Percentiles rank a stretch among this genome's conserved stretches.
These are phyloP conservation scores for Chrysochloris asiatica DNA, from an alignment of 2,113 vertebrate species.

Conservation along the genomic window DNA sequence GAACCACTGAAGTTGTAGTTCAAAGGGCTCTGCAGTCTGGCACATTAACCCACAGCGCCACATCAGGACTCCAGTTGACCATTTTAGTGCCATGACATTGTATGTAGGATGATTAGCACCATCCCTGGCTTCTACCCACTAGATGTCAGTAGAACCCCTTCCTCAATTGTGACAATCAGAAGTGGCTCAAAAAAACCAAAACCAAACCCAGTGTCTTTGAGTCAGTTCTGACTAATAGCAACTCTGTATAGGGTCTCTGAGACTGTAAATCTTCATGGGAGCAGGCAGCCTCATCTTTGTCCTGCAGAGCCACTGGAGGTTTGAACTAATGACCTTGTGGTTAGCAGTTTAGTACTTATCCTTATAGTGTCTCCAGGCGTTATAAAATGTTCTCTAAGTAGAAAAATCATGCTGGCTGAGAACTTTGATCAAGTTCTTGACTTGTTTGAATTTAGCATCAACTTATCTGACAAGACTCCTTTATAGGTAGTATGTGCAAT, in stretches of 20 bases:
- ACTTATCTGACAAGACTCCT: neutral
- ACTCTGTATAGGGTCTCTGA: too few species aligned
- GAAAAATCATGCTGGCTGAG: neutral
- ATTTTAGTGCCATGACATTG: neutral
- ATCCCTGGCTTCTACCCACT: slow-evolving; percentile 50
- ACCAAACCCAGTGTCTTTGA: too few species aligned
- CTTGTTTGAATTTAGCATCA: neutral
- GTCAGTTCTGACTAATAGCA: too few species aligned
- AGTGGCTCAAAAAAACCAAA: neutral
- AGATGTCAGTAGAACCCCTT: slow-evolving; percentile 70
- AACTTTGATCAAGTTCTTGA: neutral
- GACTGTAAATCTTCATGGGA: too few species aligned
- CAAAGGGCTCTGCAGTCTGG: too few species aligned
- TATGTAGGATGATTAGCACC: neutral
- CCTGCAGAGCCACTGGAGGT: too few species aligned
- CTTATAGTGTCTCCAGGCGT: neutral
- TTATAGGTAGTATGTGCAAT: neutral
- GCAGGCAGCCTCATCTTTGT: too few species aligned
- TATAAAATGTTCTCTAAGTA: neutral
- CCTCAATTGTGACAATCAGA: slow-evolving; percentile 14
- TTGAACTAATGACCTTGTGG: too few species aligned
- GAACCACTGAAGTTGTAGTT: too few species aligned
- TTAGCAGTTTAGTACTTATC: too few species aligned
- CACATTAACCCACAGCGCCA: too few species aligned
- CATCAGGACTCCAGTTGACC: too few species aligned